A percentile compares a stretch with the other conserved stretches of the same genome.
Conservation (phyloP, 2,888 invertebrate genomes). For the Lamproptera curius region DNA sequence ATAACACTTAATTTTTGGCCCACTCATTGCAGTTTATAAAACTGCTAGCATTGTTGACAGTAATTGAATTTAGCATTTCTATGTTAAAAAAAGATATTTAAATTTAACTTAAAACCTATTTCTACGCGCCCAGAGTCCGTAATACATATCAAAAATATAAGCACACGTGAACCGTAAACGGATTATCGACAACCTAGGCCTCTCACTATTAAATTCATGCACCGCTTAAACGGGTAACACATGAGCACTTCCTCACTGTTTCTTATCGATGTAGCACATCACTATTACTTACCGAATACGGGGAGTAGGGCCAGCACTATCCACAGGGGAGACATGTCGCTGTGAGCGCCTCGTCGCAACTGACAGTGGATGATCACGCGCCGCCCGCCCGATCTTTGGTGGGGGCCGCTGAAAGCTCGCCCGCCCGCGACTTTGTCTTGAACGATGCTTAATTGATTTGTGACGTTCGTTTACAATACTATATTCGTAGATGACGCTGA, state of each 20-base stretch:
- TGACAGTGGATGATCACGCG: constrained; percentile 49
- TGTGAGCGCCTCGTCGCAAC: constrained; percentile 65
- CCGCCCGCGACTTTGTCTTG: constrained; percentile 45
- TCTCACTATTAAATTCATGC: constrained; percentile 19
- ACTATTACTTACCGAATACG: constrained; percentile 65
- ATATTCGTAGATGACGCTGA: too few species aligned
- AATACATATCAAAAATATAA: too few species aligned
- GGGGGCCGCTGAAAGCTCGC: constrained; percentile 47
- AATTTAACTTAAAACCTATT: too few species aligned
- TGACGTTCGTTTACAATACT: too few species aligned
- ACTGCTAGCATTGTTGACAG: too few species aligned
- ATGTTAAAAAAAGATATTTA: too few species aligned
- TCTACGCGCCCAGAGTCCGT: too few species aligned
- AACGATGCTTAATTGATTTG: neutral
- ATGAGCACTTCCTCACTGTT: constrained; percentile 29
- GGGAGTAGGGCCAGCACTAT: constrained; percentile 70
- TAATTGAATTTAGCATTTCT: too few species aligned
- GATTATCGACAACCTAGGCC: constrained; percentile 32
- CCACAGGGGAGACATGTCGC: constrained; percentile 72
- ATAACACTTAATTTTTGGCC: too few species aligned
- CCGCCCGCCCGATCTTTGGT: constrained; percentile 23
- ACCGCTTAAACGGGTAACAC: neutral
- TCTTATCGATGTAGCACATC: constrained; percentile 33
- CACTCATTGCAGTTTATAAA: too few species aligned
- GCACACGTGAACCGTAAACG: too few species aligned